Evolutionary conservation across 2,113 vertebrate genomes (phyloP).

Genomic region (Buteo buteo): DNA sequence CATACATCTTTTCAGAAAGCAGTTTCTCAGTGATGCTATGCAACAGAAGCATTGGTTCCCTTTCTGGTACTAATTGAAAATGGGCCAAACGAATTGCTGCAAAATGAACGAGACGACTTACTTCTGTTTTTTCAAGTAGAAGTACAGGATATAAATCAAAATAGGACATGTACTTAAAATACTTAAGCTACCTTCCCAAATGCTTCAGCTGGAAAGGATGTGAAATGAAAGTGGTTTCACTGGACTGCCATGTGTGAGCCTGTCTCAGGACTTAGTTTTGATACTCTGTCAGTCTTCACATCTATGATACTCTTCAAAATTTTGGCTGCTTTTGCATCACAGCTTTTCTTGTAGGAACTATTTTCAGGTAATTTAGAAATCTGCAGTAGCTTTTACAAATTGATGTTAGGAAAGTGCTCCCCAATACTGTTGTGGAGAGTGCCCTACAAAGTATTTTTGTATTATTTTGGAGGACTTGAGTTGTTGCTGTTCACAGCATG

Average conservation of each 20-base stretch:
- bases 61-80: not conserved
- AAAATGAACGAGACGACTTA: not conserved
- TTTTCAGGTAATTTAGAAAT: not conserved
- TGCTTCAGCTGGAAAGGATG: not conserved
- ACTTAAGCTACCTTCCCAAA: not conserved
- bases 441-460: not conserved
- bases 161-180: not conserved
- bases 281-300: not conserved
- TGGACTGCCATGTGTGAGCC: not conserved
- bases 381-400: not conserved
- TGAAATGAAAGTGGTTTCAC: not conserved
- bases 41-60: not conserved
- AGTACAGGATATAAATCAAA: not conserved
- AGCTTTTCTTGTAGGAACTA: not conserved
- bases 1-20: not conserved
- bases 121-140: not conserved
- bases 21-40: not conserved
- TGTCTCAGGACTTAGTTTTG: not conserved
- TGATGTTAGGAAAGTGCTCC: not conserved
- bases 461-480: not conserved
- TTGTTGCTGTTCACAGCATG: not conserved
- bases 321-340: not conserved
- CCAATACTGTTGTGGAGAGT: not conserved
- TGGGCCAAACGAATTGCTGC: accelerated
- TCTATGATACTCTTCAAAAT: not conserved